A percentile compares a stretch with the other conserved stretches of the same genome.
Conservation (phyloP, 2,113 vertebrate genomes). For the Mormoops blainvillei region DNA sequence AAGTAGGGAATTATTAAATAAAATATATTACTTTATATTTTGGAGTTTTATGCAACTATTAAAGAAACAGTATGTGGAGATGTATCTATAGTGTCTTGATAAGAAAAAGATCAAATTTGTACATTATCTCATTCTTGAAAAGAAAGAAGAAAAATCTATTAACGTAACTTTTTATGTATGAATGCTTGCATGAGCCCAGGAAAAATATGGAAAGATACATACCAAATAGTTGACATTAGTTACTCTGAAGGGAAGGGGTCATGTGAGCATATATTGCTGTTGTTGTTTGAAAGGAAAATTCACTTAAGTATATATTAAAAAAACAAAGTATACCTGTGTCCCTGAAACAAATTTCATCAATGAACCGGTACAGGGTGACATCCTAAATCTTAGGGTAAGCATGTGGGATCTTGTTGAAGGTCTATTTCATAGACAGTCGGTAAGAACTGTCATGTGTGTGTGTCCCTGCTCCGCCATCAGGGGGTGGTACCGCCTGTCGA, state of each 20-base stretch:
- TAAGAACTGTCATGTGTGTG: neutral
- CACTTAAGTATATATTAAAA: neutral
- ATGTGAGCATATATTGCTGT: neutral
- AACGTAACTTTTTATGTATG: neutral
- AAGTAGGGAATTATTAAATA: neutral
- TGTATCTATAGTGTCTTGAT: neutral
- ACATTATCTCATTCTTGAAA: neutral
- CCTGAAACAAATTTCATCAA: neutral
- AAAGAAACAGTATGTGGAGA: neutral
- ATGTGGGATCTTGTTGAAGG: neutral
- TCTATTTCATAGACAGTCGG: neutral
- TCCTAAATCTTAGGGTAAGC: neutral
- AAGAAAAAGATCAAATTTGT: neutral
- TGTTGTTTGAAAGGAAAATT: neutral
- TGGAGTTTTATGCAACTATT: neutral
- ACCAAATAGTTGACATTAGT: neutral
- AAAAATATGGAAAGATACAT: neutral
- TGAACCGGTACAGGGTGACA: neutral
- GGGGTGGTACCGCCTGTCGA: neutral
- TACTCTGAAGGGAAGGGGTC: neutral
- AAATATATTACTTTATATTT: neutral
- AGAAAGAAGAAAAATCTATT: neutral
- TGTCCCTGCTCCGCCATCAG: neutral
- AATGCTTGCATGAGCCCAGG: neutral
- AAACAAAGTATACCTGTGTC: neutral